Evolutionary conservation across 1,140 invertebrate genomes (phyloP), one percentile per base, ranked within the genome.

Genomic region (Gonatopus flavifemur): DNA sequence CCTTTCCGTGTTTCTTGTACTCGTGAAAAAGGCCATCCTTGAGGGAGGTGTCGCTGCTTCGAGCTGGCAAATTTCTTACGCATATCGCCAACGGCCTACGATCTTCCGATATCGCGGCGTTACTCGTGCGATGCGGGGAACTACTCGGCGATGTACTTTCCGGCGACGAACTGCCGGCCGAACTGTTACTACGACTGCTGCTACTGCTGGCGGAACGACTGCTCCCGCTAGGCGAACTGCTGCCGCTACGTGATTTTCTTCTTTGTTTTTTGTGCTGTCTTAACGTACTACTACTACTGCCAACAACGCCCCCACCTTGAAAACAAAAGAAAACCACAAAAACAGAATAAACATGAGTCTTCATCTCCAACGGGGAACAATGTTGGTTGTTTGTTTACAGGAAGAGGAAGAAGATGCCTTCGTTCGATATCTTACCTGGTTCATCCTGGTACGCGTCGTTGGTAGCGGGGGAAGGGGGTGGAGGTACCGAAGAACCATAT

Each of bases 1-100:
- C 93, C 81, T 97, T 98, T 20, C 95, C 94, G 79, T 98, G 93
- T 66, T 98, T 98, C 80, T 98, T 97, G 82, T 97, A 98, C 77
- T 98, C 95, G 80, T 98, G 95, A 81, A 94, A 98, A 50, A 98
- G 84, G 50, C 94, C 94, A 80, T 98, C 96, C 80, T 97, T 94
- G 49, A 98, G 81, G 52, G 93, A 96, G 52, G 93, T 94, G 78
- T 94, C 92, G 77, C 85, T 87, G 52, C 94, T 96, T 59, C 94
- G 82, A 35, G 88, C 83, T 45, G 94, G 94, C 56, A 97, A 79
- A 74, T 96, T 95, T 59, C 88, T 84, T 40, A 97, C 93, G 78
- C 91, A 93, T 66, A 98, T 96, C 32, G 92, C 93, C 49, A 94
- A 76, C 25, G 91, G 88, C 52, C 88, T 78, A 49, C 87, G 82